phyloP scores from a whole-genome alignment of 2,113 vertebrate genomes.

The Girardinichthys multiradiatus region DNA sequence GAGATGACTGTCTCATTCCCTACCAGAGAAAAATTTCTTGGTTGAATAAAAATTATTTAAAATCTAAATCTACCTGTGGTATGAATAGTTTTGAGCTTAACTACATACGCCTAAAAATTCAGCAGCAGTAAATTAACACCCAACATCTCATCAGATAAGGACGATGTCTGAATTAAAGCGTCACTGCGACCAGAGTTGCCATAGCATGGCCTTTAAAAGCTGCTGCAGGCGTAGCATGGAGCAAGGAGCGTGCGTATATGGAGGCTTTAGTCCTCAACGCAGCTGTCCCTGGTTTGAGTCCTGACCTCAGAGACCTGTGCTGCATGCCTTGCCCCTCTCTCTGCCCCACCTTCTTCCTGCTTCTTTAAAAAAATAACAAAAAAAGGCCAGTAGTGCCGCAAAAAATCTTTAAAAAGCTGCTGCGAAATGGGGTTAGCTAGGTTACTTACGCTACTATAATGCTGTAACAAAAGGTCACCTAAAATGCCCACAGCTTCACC shows the following conservation, averaged over 20 bases:
- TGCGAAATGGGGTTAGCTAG: neutral
- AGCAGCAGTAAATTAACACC: neutral
- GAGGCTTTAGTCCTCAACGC: too few species aligned
- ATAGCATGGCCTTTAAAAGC: too few species aligned
- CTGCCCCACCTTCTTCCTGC: too few species aligned
- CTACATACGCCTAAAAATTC: neutral
- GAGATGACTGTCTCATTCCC: neutral
- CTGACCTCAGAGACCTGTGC: too few species aligned
- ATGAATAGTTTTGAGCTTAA: neutral
- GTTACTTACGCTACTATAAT: neutral
- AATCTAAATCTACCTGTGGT: too few species aligned
- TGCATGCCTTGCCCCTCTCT: too few species aligned
- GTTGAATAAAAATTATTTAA: neutral
- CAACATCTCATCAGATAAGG: neutral
- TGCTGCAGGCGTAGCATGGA: too few species aligned
- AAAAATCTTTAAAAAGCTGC: too few species aligned
- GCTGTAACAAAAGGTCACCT: neutral
- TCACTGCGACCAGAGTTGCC: neutral
- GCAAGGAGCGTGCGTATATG: too few species aligned
- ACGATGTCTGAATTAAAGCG: neutral
- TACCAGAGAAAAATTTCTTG: neutral
- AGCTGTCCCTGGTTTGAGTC: too few species aligned
- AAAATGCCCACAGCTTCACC: neutral
- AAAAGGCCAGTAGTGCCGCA: too few species aligned
- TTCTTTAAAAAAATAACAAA: too few species aligned